Conservation (phyloP, 2,888 invertebrate species). For the Maniola hyperantus region DNA sequence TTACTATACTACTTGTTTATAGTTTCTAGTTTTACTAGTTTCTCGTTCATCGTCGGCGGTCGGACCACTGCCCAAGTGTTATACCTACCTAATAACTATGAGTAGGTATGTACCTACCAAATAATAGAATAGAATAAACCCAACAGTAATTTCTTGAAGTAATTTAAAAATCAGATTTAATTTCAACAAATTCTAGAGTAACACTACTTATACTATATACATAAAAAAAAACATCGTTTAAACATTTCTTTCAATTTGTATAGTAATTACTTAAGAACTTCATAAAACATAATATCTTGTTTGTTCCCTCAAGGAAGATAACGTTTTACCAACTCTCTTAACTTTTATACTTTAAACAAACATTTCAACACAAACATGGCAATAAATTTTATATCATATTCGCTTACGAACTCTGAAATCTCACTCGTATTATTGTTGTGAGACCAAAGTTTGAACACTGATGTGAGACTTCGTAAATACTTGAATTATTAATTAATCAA, state of each 20-base stretch:
- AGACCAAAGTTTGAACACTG: slow-evolving; percentile 1
- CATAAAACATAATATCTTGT: slow-evolving; percentile 5
- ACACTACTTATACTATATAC: too few relatives aligned
- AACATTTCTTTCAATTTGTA: background rate
- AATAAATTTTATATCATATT: slow-evolving; percentile 21
- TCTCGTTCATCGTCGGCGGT: too few relatives aligned
- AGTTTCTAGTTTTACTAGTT: too few relatives aligned
- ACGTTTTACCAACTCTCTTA: slow-evolving; percentile 18
- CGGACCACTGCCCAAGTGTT: too few relatives aligned
- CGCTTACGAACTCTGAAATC: slow-evolving; percentile 1
- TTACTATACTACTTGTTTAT: too few relatives aligned
- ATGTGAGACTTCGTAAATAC: background rate
- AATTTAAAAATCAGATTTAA: too few relatives aligned
- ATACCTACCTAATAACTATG: too few relatives aligned
- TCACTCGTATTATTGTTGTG: slow-evolving; percentile 2
- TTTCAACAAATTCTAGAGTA: background rate
- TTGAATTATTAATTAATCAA: background rate
- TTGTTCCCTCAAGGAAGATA: slow-evolving; percentile 15
- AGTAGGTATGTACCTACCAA: too few relatives aligned
- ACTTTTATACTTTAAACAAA: slow-evolving; percentile 23
- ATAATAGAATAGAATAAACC: too few relatives aligned
- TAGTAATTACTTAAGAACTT: too few relatives aligned
- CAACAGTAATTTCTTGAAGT: too few relatives aligned
- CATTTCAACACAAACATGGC: slow-evolving; percentile 20
- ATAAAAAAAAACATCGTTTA: background rate